Percentiles rank a stretch among this genome's conserved stretches.
Conservation (phyloP, 2,113 vertebrate genomes). For the Podocnemis expansa region DNA sequence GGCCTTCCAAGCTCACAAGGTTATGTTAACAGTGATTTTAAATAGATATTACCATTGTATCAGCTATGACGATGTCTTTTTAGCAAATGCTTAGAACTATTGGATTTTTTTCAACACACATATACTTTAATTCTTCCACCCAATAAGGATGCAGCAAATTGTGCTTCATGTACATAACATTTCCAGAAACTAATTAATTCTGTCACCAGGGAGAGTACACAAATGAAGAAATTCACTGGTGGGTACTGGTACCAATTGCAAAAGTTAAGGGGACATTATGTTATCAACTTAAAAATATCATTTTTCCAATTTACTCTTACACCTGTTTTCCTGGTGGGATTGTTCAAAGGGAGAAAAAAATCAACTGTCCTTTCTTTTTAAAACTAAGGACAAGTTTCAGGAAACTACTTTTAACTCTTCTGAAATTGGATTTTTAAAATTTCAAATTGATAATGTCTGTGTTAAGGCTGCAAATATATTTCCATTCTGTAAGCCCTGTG, state of each 20-base stretch:
- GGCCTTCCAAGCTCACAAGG: constrained; percentile 55
- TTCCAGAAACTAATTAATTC: not conserved
- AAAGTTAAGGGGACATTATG: not conserved
- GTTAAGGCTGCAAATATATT: not conserved
- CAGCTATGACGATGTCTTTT: not conserved
- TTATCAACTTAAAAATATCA: not conserved
- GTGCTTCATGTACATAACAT: not conserved
- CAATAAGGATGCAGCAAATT: not conserved
- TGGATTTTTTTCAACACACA: not conserved
- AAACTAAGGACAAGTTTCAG: not conserved
- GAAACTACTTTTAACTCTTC: not conserved
- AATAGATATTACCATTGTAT: not conserved
- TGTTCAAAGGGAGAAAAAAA: not conserved
- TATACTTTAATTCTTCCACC: not conserved
- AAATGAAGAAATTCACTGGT: not conserved
- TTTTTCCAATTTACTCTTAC: not conserved
- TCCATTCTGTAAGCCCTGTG: not conserved
- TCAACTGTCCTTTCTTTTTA: not conserved
- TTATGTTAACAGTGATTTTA: constrained; percentile 9
- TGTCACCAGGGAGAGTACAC: not conserved
- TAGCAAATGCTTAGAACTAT: not conserved
- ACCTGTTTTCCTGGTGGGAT: not conserved
- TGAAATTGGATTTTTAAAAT: not conserved
- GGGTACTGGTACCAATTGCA: accelerated
- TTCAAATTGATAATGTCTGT: not conserved